These are phyloP conservation scores for Tangara arthus DNA, from an alignment of 2,797 vertebrate genomes.

Conservation along the genomic window DNA sequence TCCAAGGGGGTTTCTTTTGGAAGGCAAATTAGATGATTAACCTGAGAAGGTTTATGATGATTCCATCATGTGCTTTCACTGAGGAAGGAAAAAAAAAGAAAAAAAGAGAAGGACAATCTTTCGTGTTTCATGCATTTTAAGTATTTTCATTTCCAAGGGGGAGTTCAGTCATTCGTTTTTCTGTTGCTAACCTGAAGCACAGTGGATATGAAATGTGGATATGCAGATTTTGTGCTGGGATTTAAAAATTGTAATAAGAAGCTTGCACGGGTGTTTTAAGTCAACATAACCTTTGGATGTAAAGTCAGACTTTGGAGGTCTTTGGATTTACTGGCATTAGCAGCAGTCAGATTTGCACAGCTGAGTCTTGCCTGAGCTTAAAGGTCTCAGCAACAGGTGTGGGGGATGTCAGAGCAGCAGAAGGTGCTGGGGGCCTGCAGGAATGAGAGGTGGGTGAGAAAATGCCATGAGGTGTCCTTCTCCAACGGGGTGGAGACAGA, in stretches of 20 bases:
- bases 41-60: not conserved
- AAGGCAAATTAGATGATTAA: constrained; percentile 37
- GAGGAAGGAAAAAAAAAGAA: not conserved
- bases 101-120: not conserved
- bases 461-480: not conserved
- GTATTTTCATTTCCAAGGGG: not conserved
- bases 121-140: not conserved
- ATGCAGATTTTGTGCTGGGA: not conserved
- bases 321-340: constrained; percentile 27
- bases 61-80: not conserved
- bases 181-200: not conserved
- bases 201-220: not conserved
- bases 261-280: not conserved
- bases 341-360: constrained; percentile 24
- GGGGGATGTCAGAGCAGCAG: not conserved
- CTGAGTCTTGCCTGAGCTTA: not conserved
- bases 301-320: constrained; percentile 4
- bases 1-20: constrained; percentile 6
- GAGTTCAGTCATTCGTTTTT: not conserved
- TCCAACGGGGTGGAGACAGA: not conserved
- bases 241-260: constrained; percentile 14
- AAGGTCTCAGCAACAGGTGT: not conserved
- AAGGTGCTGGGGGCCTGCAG: not conserved
- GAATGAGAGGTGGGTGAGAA: not conserved
- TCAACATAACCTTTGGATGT: constrained; percentile 8